Conservation (phyloP, 2,888 invertebrate species). For the Eupeodes latifasciatus region DNA sequence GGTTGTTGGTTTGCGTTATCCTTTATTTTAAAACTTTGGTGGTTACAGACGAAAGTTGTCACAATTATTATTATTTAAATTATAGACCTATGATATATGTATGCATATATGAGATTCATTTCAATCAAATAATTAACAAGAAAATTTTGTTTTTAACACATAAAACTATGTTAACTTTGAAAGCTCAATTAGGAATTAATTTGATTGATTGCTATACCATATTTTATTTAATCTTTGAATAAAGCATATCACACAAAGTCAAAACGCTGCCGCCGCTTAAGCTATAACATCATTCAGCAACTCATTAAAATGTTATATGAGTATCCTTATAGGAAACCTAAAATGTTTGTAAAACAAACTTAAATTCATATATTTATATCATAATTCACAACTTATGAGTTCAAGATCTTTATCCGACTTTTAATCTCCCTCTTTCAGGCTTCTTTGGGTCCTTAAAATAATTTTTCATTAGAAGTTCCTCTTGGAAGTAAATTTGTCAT, state of each 20-base stretch:
- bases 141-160: no score
- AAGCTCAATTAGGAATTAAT: background rate
- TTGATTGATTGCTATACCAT: background rate
- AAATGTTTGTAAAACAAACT: background rate
- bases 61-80: no score
- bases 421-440: background rate
- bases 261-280: background rate
- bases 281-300: background rate
- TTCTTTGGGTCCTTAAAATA: background rate
- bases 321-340: background rate
- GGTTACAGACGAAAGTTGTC: no score
- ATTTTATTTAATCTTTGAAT: background rate
- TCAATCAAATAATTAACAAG: no score
- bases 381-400: background rate
- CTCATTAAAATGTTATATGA: slow-evolving; percentile 1
- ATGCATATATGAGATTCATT: no score
- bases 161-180: no score
- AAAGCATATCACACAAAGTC: background rate
- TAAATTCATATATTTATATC: background rate
- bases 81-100: no score
- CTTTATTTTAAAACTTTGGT: no score
- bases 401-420: background rate
- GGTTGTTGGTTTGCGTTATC: no score
- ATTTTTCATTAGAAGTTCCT: background rate
- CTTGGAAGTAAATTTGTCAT: background rate